Conservation (phyloP, 2,797 vertebrate genomes). For the Tadarida brasiliensis region DNA sequence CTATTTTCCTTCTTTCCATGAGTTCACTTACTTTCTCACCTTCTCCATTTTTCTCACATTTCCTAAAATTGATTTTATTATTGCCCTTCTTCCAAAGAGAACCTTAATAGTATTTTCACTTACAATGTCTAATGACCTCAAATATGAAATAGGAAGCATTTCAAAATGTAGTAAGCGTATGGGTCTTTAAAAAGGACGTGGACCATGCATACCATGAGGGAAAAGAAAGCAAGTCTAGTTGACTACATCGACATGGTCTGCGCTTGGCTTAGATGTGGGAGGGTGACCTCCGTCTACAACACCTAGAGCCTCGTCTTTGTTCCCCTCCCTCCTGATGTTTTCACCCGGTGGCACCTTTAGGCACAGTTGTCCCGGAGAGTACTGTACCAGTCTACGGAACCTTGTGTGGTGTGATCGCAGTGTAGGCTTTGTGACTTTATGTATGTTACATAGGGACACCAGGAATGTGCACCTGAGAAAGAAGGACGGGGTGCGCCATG, state of each 20-base stretch:
- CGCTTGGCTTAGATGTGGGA: not conserved
- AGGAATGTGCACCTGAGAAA: not conserved
- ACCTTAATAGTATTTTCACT: not conserved
- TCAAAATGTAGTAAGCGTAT: not conserved
- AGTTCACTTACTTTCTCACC: not conserved
- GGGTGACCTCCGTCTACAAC: not conserved
- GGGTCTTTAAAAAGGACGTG: not conserved
- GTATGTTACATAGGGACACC: not conserved
- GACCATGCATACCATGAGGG: not conserved
- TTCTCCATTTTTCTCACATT: not conserved
- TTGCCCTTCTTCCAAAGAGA: not conserved
- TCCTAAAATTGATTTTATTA: not conserved
- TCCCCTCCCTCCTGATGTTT: not conserved
- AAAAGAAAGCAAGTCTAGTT: not conserved
- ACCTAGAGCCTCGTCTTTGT: not conserved
- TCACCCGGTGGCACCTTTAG: not conserved
- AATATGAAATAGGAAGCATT: not conserved
- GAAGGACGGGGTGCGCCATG: not conserved
- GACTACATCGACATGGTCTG: not conserved
- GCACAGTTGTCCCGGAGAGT: not conserved
- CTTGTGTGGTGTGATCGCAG: not conserved
- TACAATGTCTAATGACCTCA: not conserved
- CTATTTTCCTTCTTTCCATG: not conserved
- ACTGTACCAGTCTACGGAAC: not conserved
- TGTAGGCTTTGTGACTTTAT: not conserved